Conservation (phyloP, 2,888 invertebrate genomes). For the Carcina quercana region DNA sequence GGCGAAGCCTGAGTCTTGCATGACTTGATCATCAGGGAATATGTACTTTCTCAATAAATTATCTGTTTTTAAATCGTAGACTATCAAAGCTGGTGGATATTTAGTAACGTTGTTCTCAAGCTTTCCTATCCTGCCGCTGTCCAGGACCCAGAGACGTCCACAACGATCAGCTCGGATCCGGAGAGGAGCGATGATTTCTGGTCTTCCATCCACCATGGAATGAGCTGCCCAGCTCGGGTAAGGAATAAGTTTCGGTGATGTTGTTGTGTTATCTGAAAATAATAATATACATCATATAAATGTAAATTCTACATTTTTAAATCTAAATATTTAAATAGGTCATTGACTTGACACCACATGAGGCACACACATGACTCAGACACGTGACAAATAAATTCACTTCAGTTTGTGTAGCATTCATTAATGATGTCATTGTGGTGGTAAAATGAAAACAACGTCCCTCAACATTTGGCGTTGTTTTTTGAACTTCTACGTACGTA, state of each 20-base stretch:
- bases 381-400: too few relatives aligned
- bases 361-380: too few relatives aligned
- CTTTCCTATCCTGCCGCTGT: slow-evolving; percentile 80
- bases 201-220: slow-evolving; percentile 64
- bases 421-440: too few relatives aligned
- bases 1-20: slow-evolving; percentile 80
- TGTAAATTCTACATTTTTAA: too few relatives aligned
- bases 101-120: slow-evolving; percentile 61
- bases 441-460: too few relatives aligned
- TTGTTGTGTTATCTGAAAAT: slow-evolving; percentile 77
- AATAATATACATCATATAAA: too few relatives aligned
- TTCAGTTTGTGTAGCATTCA: too few relatives aligned
- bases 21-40: slow-evolving; percentile 78
- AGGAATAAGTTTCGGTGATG: slow-evolving; percentile 82
- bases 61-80: slow-evolving; percentile 84
- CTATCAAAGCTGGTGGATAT: slow-evolving; percentile 77
- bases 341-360: too few relatives aligned
- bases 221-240: slow-evolving; percentile 89
- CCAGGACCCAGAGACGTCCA: slow-evolving; percentile 85
- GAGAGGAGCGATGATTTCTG: slow-evolving; percentile 84
- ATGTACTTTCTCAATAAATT: slow-evolving; percentile 78
- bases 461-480: too few relatives aligned
- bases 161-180: slow-evolving; percentile 83
- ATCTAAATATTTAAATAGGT: too few relatives aligned
- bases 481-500: too few relatives aligned